These are phyloP conservation scores for Raja brachyura DNA, from an alignment of 2,113 vertebrate genomes.

Conservation along the genomic window DNA sequence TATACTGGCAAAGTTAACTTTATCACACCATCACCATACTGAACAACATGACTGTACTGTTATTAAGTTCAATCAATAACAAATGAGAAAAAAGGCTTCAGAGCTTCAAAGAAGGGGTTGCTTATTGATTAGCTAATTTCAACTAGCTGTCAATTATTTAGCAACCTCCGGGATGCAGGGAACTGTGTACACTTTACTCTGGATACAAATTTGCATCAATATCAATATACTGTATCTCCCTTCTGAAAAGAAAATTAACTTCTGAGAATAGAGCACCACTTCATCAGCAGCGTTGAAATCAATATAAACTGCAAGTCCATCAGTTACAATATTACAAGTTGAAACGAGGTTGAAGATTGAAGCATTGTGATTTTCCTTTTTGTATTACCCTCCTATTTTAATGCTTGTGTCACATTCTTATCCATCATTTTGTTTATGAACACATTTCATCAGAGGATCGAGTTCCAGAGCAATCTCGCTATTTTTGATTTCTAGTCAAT, in stretches of 20 bases:
- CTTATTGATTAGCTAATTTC: constrained; percentile 15
- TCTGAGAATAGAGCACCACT: background rate
- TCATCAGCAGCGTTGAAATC: constrained; percentile 12
- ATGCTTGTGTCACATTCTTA: background rate
- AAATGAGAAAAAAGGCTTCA: constrained; percentile 20
- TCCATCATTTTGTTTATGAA: background rate
- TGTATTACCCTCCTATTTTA: background rate
- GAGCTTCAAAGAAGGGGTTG: background rate
- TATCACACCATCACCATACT: background rate
- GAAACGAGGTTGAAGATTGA: background rate
- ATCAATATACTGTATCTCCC: constrained; percentile 3
- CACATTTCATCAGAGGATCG: background rate
- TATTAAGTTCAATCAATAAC: constrained; percentile 26
- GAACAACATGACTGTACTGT: background rate
- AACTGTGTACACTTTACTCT: background rate
- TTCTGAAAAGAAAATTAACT: constrained; percentile 22
- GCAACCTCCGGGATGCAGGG: background rate
- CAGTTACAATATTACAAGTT: background rate
- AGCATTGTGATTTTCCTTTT: background rate
- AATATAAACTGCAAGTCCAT: constrained; percentile 3
- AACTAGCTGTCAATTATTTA: constrained; percentile 6
- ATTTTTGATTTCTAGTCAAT: background rate
- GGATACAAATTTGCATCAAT: background rate
- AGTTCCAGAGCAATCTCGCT: background rate
- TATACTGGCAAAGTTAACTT: background rate